Conservation (phyloP, 2,797 vertebrate species). For the Alcedo atthis region DNA sequence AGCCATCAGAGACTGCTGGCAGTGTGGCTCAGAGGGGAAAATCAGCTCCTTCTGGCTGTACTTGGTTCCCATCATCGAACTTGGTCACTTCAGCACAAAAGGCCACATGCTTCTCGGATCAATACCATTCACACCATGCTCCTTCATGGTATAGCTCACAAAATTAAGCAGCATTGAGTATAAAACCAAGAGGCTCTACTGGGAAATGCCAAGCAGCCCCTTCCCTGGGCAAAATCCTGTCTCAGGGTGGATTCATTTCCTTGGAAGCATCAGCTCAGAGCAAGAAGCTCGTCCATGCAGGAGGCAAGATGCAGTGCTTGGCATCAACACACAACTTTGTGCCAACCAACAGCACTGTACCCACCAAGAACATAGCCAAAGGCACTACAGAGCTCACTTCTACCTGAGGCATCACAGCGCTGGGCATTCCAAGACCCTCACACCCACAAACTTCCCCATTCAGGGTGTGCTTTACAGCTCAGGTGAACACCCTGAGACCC, state of each 20-base stretch:
- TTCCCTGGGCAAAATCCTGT: neutral
- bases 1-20: neutral
- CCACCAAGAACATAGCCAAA: neutral
- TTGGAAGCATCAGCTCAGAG: neutral
- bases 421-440: rapidly evolving
- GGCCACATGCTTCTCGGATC: neutral
- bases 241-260: neutral
- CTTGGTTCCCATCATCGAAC: neutral
- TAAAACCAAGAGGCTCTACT: neutral
- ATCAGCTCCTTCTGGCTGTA: neutral
- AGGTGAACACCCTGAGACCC: neutral
- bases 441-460: neutral
- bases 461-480: neutral
- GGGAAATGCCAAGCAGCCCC: neutral
- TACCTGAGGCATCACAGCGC: neutral
- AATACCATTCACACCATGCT: neutral
- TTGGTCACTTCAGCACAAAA: neutral
- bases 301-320: neutral
- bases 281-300: neutral
- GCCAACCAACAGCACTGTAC: neutral
- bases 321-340: neutral
- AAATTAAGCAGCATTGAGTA: neutral
- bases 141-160: neutral
- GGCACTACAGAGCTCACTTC: neutral
- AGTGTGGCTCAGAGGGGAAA: neutral